These are phyloP conservation scores for Microcebus murinus DNA, from an alignment of 2,113 vertebrate genomes.

Conservation along the genomic window DNA sequence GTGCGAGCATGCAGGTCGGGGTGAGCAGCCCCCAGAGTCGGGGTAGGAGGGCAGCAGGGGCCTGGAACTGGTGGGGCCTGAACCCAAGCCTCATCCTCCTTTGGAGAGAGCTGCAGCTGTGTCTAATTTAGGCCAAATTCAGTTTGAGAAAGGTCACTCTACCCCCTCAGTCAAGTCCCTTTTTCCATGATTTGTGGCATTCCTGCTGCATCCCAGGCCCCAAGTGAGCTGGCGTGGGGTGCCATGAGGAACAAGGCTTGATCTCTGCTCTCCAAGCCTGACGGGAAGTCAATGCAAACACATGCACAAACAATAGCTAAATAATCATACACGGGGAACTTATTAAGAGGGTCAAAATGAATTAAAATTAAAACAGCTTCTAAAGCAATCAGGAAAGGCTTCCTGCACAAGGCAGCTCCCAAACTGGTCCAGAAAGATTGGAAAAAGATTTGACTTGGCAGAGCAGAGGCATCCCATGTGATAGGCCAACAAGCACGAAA, in stretches of 20 bases:
- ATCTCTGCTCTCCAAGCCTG: not conserved
- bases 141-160: conserved; percentile 31
- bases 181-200: conserved; percentile 28
- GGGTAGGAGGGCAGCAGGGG: not conserved
- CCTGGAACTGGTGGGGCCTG: not conserved
- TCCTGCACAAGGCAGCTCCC: not conserved
- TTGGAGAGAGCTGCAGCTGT: not conserved
- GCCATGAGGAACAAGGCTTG: not conserved
- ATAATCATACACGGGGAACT: not conserved
- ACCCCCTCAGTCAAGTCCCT: conserved; percentile 18
- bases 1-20: not conserved
- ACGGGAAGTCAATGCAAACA: not conserved
- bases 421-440: not conserved
- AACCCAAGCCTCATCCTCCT: not conserved
- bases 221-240: not conserved
- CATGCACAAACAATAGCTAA: not conserved
- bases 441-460: not conserved
- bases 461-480: not conserved
- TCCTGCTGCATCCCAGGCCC: not conserved
- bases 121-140: not conserved
- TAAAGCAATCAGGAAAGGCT: not conserved
- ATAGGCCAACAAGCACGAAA: not conserved
- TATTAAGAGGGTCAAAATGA: not conserved
- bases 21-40: not conserved
- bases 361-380: not conserved